phyloP scores from a whole-genome alignment of 1,140 invertebrate genomes.

The Aphis gossypii region DNA sequence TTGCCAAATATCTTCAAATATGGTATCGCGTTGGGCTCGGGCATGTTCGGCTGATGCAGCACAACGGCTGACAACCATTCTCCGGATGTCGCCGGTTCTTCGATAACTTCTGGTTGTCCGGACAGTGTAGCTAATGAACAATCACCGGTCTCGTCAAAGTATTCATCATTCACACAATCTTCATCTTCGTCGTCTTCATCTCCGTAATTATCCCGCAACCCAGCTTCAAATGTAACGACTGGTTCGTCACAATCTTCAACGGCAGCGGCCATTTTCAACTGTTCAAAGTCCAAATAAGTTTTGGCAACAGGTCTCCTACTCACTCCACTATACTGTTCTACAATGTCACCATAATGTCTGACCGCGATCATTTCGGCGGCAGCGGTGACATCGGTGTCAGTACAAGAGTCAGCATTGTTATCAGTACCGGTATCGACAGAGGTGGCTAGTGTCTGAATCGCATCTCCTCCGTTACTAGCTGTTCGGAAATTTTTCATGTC shows the following conservation, averaged over 20 bases:
- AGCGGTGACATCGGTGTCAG: background rate
- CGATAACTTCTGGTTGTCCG: background rate
- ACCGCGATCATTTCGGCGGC: constrained; percentile 69
- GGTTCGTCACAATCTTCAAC: constrained; percentile 13
- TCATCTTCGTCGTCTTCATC: background rate
- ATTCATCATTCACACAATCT: background rate
- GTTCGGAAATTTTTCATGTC: background rate
- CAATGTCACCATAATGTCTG: constrained; percentile 82
- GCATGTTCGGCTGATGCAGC: background rate
- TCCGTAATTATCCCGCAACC: background rate
- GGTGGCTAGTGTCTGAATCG: background rate
- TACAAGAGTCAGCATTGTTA: background rate
- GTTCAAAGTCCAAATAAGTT: constrained; percentile 71
- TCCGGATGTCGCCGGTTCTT: background rate
- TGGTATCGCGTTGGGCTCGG: background rate
- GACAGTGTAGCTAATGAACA: background rate
- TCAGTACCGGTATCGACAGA: background rate
- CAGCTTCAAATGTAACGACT: background rate
- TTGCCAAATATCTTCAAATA: constrained; percentile 42
- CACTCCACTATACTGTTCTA: constrained; percentile 70
- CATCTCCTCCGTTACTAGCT: background rate
- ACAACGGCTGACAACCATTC: background rate
- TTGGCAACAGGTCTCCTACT: constrained; percentile 66
- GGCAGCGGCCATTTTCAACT: constrained; percentile 70
- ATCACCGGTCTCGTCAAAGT: background rate